phyloP scores from a whole-genome alignment of 2,113 vertebrate species.

The Copsychus sechellarum region DNA sequence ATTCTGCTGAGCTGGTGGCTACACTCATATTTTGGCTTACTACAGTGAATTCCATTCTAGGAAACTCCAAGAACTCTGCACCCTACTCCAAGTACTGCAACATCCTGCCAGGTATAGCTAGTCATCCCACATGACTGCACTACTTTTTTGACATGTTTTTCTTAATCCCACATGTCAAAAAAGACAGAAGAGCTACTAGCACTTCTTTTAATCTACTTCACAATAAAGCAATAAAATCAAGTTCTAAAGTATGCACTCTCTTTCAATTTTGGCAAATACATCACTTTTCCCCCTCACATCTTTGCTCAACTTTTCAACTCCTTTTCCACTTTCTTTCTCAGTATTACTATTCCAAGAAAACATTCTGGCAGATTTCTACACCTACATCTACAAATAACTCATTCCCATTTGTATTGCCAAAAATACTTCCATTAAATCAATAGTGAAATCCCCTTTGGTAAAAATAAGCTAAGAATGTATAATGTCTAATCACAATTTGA shows the following conservation, averaged over 20 bases:
- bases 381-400: neutral
- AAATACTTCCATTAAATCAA: neutral
- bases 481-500: neutral
- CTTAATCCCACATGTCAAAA: neutral
- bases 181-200: neutral
- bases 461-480: neutral
- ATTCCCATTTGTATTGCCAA: neutral
- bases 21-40: neutral
- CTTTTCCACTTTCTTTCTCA: neutral
- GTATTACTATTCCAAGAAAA: neutral
- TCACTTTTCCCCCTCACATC: neutral
- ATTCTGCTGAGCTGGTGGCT: neutral
- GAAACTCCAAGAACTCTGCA: neutral
- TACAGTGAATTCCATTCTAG: slow-evolving; percentile 15
- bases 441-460: neutral
- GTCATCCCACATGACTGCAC: neutral
- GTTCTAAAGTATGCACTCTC: neutral
- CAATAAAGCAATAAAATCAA: neutral
- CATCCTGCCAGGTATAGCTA: neutral
- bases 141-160: neutral
- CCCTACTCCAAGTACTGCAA: neutral
- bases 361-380: neutral
- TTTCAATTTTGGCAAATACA: neutral
- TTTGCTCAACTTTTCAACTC: neutral
- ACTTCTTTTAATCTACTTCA: neutral